Base-by-base conservation (phyloP, 2,113 vertebrate genomes). In the Scomber japonicus region DNA sequence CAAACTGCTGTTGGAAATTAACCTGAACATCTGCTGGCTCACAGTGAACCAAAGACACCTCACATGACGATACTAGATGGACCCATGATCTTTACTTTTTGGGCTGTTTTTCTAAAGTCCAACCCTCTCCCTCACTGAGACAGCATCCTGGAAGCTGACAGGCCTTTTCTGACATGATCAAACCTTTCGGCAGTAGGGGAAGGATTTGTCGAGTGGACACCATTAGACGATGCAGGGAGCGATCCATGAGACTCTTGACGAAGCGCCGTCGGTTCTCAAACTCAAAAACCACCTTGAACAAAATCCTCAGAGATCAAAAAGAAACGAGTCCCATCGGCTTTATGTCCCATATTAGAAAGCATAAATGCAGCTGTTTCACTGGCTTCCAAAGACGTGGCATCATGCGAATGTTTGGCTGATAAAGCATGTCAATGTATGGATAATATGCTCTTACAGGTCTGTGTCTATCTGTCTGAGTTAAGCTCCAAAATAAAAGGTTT, bases 241-340 rank as follows among this genome's bases (percentile, higher is more conserved):
- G 9, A 83, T 61, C 71, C 69, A 57, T 0, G 21, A 70, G 80
- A 88, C 55, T 21, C 51, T 67, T 54, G 73, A 78, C 35, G 71
- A 50, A 78, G 35, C 71, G 89, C 66, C 66, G 71, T 57, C 73
- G 71, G 55, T 80, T 57, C 55, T 82, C 55, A 51, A 84, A 79
- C 77, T 80, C 65, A 46, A 60, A 86, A 82, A 75, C 49, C 27
- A 80, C 74, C 53, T 17, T 27, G 7, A 74, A 67, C 48, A 50
- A 71, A 84, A 77, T 45, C 71, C 56, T 53, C 45, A 3, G 40
- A 69, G 68, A 80, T 86, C 72, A 82, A 75, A 82, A 63, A 46
- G 27, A 77, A 48, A 27, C 24, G 63, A 56, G 11, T 65, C 51
- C 31, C 14, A 12, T 9, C 3, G 8, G 68, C 60, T 75, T 59